Evolutionary conservation across 1,140 invertebrate genomes (phyloP).

Genomic region (Psilanteris sp.): DNA sequence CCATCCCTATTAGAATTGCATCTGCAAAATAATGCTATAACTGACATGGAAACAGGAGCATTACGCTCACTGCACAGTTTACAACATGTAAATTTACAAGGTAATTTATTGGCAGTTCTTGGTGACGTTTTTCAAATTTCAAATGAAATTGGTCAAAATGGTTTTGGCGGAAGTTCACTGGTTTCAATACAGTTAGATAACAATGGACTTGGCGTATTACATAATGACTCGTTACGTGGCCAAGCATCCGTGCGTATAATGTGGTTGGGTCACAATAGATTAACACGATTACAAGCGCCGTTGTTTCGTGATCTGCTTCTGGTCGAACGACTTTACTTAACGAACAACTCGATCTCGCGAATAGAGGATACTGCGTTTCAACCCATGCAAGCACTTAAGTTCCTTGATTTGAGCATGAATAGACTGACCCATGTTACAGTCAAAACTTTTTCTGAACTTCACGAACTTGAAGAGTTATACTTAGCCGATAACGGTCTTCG

Average conservation of each 20-base stretch:
- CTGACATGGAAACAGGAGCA: slow-evolving; percentile 89
- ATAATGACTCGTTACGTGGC: slow-evolving; percentile 88
- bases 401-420: slow-evolving; percentile 89
- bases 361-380: slow-evolving; percentile 90
- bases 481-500: slow-evolving; percentile 82
- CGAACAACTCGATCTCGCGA: slow-evolving; percentile 88
- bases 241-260: slow-evolving; percentile 91
- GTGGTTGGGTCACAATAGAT: slow-evolving; percentile 91
- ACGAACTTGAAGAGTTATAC: slow-evolving; percentile 85
- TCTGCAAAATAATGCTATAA: slow-evolving; percentile 92
- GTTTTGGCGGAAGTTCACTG: slow-evolving; percentile 82
- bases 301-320: slow-evolving; percentile 87
- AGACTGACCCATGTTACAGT: slow-evolving; percentile 83
- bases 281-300: slow-evolving; percentile 85
- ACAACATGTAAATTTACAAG: slow-evolving; percentile 93
- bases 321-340: slow-evolving; percentile 89
- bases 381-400: slow-evolving; percentile 87
- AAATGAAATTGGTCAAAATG: slow-evolving; percentile 48
- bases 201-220: slow-evolving; percentile 88
- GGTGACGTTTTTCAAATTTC: slow-evolving; percentile 88
- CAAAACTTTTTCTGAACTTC: slow-evolving; percentile 85
- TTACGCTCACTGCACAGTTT: slow-evolving; percentile 89
- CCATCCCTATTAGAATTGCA: slow-evolving; percentile 90
- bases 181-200: slow-evolving; percentile 92
- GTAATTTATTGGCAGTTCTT: slow-evolving; percentile 87